Evolutionary conservation across 2,113 vertebrate species (phyloP), one percentile per base, ranked within the genome.

Genomic region (Nesogale talazaci): DNA sequence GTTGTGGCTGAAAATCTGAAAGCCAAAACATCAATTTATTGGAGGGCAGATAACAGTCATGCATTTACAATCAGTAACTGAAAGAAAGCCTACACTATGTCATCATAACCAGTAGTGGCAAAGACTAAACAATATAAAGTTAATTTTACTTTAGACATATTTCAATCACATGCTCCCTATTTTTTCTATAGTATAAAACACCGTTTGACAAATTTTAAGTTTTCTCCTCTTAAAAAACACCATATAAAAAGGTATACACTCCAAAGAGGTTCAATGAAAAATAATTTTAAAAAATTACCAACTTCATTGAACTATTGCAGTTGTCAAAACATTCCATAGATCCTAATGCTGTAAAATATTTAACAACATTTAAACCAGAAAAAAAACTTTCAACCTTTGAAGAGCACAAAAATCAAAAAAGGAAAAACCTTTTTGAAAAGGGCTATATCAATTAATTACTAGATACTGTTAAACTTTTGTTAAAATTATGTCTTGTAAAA

Each of bases 331-430:
- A 98, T 99, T 99, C 99, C 99, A 99, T 98, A 99, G 99, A 99
- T 99, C 98, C 98, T 99, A 99, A 99, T 99, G 99, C 99, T 99
- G 99, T 97, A 99, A 99, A 99, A 99, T 99, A 99, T 98, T 98
- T 98, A 99, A 99, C 99, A 99, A 99, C 98, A 99, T 98, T 98
- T 98, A 98, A 99, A 98, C 98, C 98, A 99, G 98, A 98, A 98
- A 98, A 52, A 98, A 98, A 98, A 98, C 99, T 98, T 97, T 96
- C 97, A 98, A 98, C 97, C 96, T 98, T 98, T 97, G 95, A 97
- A 96, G 98, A 97, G 97, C 97, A 99, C 98, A 97, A 98, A 97
- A 97, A 98, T 94, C 97, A 97, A 95, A 98, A 5, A 19, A n/a
- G 16, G 16, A 20, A 97, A 98, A 98, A 97, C 97, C 97, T 65